These are phyloP conservation scores for Macrosoma leucophasiata DNA, from an alignment of 2,888 invertebrate genomes.

Conservation along the genomic window DNA sequence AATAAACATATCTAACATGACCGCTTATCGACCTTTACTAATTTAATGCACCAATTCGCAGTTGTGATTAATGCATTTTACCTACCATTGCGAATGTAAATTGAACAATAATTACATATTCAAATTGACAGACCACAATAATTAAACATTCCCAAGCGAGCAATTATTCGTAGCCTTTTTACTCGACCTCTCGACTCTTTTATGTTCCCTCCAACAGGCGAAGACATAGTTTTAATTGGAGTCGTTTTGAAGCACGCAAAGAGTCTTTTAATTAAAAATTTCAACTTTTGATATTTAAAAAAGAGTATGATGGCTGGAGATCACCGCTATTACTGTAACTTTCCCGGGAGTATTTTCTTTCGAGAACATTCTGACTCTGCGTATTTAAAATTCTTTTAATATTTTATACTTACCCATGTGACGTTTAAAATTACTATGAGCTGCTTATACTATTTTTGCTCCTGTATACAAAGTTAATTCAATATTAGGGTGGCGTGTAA, in stretches of 20 bases:
- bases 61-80: too few species aligned
- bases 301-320: slow-evolving; percentile 38
- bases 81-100: too few species aligned
- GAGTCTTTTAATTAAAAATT: slow-evolving; percentile 65
- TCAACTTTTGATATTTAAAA: slow-evolving; percentile 55
- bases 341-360: slow-evolving; percentile 32
- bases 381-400: slow-evolving; percentile 29
- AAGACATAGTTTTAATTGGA: slow-evolving; percentile 73
- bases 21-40: too few species aligned
- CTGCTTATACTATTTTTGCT: slow-evolving; percentile 5
- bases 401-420: too few species aligned
- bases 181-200: slow-evolving; percentile 49
- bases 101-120: slow-evolving; percentile 28
- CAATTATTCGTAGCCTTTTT: slow-evolving; percentile 56
- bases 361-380: slow-evolving; percentile 26
- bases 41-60: too few species aligned
- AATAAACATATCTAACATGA: too few species aligned
- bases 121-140: slow-evolving; percentile 48
- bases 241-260: slow-evolving; percentile 60
- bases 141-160: slow-evolving; percentile 44
- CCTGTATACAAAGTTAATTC: slow-evolving; percentile 1
- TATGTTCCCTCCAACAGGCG: slow-evolving; percentile 45
- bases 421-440: too few species aligned
- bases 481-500: slow-evolving; percentile 24
- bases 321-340: slow-evolving; percentile 39